Base-by-base conservation (phyloP, 1,140 invertebrate species). In the Pseudomyrmex concolor region DNA sequence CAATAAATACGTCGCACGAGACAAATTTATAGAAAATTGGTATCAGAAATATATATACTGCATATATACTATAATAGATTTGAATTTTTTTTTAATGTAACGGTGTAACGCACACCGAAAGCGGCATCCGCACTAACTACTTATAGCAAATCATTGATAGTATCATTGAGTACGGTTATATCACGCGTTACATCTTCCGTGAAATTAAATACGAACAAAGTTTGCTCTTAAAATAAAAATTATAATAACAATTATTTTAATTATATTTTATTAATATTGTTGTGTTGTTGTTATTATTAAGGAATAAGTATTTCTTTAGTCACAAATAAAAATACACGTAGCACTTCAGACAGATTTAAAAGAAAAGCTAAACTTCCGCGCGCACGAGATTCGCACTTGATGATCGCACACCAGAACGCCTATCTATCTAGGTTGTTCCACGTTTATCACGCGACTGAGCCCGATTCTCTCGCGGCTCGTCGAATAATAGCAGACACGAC, bases 401-500 rank as follows among this genome's bases (percentile, higher is more conserved):
- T 73, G 62, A 71, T 80, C 68, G 81, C 59, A 64, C 68, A 60
- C 34, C 34, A 34, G 34, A 63, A 57, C 73, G 72, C 7, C 17
- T 70, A 63, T 59, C 74, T 86, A 86, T 66, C 87, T 85, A 77
- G 77, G 78, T 71, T 71, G 86, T 48, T 85, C 66, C 86, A 70
- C 86, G 87, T 88, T 88, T 88, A 88, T 88, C 84, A 88, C 62
- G 70, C 87, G 78, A 88, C 87, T 88, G 87, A 88, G 83, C 85
- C 34, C 73, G 25, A 50, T 80, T 81, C 73, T 63, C 62, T 10
- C 22, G 43, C 50, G 71, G 59, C 54, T 77, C 85, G 57, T 84
- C 57, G 83, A 86, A 88, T 88, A 87, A 87, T 87, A 88, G 82
- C 67, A 78, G 71, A 77, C 80, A 77, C 77, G 83, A 88, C 85